phyloP scores from a whole-genome alignment of 2,797 vertebrate genomes.

The Anguilla obscura region DNA sequence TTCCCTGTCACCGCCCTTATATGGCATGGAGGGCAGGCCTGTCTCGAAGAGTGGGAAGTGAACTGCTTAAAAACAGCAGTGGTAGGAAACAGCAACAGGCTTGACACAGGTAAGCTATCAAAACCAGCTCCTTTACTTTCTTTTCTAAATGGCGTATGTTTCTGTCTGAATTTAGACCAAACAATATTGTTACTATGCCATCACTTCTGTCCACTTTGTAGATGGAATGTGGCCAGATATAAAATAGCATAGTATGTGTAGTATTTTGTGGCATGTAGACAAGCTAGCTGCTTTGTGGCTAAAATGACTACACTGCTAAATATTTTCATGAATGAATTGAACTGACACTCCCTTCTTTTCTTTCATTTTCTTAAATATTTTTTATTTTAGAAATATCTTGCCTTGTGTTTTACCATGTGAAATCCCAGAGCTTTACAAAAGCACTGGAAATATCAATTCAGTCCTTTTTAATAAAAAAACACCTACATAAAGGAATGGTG shows the following conservation, averaged over 20 bases:
- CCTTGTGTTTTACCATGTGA: background rate
- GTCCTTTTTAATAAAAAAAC: background rate
- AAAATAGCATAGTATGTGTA: background rate
- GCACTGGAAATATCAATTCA: background rate
- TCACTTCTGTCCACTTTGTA: background rate
- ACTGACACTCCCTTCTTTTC: background rate
- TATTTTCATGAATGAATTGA: background rate
- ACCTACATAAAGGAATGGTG: background rate
- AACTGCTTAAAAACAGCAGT: conserved; percentile 47
- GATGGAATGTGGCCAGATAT: background rate
- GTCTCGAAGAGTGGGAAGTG: conserved; percentile 62
- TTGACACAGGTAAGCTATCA: conserved; percentile 65
- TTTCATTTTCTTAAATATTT: background rate
- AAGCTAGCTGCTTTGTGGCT: background rate
- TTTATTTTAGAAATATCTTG: background rate
- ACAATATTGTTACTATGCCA: background rate
- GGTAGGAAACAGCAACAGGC: conserved; percentile 45
- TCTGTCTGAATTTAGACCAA: background rate
- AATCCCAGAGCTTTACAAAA: background rate
- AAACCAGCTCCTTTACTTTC: conserved; percentile 31
- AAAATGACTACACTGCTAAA: background rate
- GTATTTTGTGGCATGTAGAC: background rate
- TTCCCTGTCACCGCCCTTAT: conserved; percentile 62
- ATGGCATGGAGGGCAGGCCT: conserved; percentile 57
- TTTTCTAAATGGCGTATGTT: background rate